Evolutionary conservation across 2,113 vertebrate species (phyloP).

Genomic region (Lota lota): DNA sequence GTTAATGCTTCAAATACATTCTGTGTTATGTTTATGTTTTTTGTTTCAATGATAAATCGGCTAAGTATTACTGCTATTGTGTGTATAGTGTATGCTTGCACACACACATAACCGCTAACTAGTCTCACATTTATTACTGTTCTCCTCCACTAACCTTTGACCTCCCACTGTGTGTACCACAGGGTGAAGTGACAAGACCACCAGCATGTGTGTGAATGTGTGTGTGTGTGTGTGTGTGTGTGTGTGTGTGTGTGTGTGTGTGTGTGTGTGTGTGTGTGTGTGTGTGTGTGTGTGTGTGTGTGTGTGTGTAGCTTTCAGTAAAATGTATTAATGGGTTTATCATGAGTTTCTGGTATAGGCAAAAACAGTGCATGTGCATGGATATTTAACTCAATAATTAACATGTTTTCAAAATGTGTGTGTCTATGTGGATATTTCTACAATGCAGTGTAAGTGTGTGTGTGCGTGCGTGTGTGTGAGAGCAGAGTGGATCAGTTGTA

Average conservation of each 20-base stretch:
- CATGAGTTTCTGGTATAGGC: neutral
- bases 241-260: slow-evolving; percentile 16
- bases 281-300: slow-evolving; percentile 8
- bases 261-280: slow-evolving; percentile 13
- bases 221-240: slow-evolving; percentile 20
- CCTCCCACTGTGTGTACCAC: neutral
- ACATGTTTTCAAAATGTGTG: neutral
- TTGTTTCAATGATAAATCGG: neutral
- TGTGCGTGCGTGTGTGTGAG: slow-evolving; percentile 9
- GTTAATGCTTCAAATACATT: neutral
- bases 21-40: neutral
- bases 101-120: neutral
- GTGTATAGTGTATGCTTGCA: neutral
- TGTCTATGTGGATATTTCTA: neutral
- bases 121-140: neutral
- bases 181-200: neutral
- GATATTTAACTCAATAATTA: neutral
- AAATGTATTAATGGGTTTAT: neutral
- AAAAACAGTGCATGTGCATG: neutral
- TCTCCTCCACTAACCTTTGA: neutral
- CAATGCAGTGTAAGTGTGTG: slow-evolving; percentile 20
- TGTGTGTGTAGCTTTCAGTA: neutral
- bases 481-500: slow-evolving; percentile 47
- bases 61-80: neutral
- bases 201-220: neutral